A percentile compares a stretch with the other conserved stretches of the same genome.
Evolutionary conservation across 2,113 vertebrate genomes (phyloP).

Genomic region (Cettia cetti): DNA sequence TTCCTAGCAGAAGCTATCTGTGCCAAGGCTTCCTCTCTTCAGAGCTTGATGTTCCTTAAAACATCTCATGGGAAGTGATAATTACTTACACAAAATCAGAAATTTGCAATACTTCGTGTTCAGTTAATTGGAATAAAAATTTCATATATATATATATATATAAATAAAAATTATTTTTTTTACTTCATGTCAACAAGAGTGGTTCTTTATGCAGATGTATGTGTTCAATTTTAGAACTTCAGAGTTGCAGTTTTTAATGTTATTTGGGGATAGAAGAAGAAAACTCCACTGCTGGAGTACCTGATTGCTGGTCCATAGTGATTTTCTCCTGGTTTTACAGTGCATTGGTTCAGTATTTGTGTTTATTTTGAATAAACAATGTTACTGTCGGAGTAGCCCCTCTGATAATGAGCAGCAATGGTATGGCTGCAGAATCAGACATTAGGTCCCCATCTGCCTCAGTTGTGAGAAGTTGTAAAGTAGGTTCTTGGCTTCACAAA

Average conservation of each 20-base stretch:
- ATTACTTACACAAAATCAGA: not conserved
- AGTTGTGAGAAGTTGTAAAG: not conserved
- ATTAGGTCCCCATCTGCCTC: not conserved
- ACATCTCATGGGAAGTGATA: fast-evolving
- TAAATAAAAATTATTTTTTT: not conserved
- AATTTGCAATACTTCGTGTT: not conserved
- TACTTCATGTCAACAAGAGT: not conserved
- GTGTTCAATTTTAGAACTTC: not conserved
- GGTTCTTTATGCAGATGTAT: not conserved
- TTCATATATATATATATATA: not conserved
- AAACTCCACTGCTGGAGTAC: not conserved
- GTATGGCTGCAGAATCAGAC: not conserved
- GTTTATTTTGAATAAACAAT: not conserved
- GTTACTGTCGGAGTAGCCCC: not conserved
- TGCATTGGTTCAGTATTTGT: not conserved
- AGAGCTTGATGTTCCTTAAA: not conserved
- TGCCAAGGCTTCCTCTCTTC: not conserved
- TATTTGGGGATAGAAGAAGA: not conserved
- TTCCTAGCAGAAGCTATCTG: not conserved
- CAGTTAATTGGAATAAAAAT: not conserved
- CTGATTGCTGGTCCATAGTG: not conserved
- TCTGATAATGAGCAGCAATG: not conserved
- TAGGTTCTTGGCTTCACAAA: not conserved
- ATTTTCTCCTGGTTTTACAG: not conserved
- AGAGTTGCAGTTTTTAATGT: not conserved